Evolutionary conservation across 2,113 vertebrate genomes (phyloP).

Genomic region (Numida meleagris): DNA sequence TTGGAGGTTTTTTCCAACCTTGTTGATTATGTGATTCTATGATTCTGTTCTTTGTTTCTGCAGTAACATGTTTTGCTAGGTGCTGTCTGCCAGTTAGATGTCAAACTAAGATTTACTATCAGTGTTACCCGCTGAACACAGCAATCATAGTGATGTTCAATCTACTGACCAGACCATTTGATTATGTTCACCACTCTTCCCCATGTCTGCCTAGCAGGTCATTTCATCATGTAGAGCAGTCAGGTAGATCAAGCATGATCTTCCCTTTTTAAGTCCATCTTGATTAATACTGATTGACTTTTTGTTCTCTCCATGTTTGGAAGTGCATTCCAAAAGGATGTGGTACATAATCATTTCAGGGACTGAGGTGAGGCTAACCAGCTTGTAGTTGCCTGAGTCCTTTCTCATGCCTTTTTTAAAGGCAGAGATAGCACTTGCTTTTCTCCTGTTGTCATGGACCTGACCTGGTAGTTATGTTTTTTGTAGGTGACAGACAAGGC

Average conservation of each 20-base stretch:
- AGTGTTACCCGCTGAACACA: not conserved
- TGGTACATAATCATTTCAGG: not conserved
- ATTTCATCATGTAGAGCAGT: not conserved
- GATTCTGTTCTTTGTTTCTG: not conserved
- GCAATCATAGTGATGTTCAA: not conserved
- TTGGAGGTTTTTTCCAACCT: too few relatives aligned
- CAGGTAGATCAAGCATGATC: not conserved
- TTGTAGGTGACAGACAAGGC: not conserved
- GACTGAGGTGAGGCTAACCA: not conserved
- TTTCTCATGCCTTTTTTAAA: not conserved
- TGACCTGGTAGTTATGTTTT: not conserved
- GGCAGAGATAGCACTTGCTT: not conserved
- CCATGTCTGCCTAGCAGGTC: slow-evolving; percentile 18
- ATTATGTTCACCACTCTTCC: slow-evolving; percentile 13
- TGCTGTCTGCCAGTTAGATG: not conserved
- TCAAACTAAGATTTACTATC: not conserved
- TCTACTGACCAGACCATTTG: not conserved
- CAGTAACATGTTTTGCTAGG: not conserved
- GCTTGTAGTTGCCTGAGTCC: not conserved
- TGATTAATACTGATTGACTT: slow-evolving; percentile 11
- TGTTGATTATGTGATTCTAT: too few relatives aligned
- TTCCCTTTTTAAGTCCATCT: not conserved
- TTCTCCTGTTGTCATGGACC: not conserved
- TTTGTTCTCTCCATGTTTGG: not conserved
- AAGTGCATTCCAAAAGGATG: slow-evolving; percentile 19